A percentile compares a stretch with the other conserved stretches of the same genome.
Conservation (phyloP, 2,888 invertebrate species). For the Dicranocentrus wangi region DNA sequence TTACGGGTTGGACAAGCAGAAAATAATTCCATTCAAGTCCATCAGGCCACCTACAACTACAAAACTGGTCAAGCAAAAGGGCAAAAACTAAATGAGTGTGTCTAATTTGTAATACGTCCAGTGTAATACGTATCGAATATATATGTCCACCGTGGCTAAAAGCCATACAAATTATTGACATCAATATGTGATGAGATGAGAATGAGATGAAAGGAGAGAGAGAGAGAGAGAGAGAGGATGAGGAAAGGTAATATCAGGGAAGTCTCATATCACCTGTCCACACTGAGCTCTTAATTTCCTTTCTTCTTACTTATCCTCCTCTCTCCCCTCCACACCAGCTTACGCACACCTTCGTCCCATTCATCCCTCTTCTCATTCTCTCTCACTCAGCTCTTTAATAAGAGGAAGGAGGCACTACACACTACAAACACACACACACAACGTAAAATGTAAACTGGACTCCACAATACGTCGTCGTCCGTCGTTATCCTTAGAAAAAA, state of each 20-base stretch:
- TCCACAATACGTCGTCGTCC: not conserved
- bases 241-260: constrained; percentile 6
- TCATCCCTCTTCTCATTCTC: constrained; percentile 24
- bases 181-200: too few relatives aligned
- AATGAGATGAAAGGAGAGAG: too few relatives aligned
- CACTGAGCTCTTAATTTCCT: constrained; percentile 49
- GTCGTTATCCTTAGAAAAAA: too few relatives aligned
- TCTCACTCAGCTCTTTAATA: not conserved
- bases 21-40: constrained; percentile 16
- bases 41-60: constrained; percentile 4
- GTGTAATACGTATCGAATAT: too few relatives aligned
- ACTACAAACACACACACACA: too few relatives aligned
- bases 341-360: constrained; percentile 19
- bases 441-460: too few relatives aligned
- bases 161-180: constrained; percentile 14
- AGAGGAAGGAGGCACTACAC: too few relatives aligned
- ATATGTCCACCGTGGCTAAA: constrained; percentile 20
- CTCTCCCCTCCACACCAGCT: not conserved
- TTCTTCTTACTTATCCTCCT: constrained; percentile 16
- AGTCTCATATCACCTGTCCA: constrained; percentile 54
- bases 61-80: not conserved
- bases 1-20: constrained; percentile 11
- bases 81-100: too few relatives aligned
- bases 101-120: too few relatives aligned
- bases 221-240: not conserved